phyloP scores from a whole-genome alignment of 2,888 invertebrate genomes.

The Cabera pusaria region DNA sequence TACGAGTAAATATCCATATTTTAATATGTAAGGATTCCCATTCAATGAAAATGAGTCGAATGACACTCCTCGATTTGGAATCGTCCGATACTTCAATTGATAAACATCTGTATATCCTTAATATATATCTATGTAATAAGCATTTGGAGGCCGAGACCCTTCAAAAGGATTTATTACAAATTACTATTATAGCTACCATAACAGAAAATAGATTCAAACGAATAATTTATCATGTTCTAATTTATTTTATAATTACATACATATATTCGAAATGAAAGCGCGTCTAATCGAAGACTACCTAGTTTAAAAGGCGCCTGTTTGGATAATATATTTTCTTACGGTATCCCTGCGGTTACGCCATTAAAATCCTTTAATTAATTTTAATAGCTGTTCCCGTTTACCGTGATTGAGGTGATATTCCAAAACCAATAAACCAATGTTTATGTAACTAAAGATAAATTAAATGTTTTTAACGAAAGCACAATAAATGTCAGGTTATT shows the following conservation, averaged over 20 bases:
- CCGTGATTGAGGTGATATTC: no score
- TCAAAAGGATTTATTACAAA: no score
- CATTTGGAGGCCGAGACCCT: conserved; percentile 9
- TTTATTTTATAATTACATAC: conserved; percentile 38
- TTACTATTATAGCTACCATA: conserved; percentile 42
- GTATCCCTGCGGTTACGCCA: conserved; percentile 10
- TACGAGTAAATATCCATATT: conserved; percentile 22
- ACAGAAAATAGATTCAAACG: conserved; percentile 41
- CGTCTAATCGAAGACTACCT: conserved; percentile 49
- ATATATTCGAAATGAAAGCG: conserved; percentile 57
- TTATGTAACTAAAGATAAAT: no score
- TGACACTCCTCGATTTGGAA: conserved; percentile 15
- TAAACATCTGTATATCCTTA: conserved; percentile 11
- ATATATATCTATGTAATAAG: conserved; percentile 3
- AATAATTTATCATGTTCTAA: conserved; percentile 44
- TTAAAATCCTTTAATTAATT: conserved; percentile 31
- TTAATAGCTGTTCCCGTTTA: conserved; percentile 20
- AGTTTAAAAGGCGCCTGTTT: conserved; percentile 26
- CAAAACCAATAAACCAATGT: no score
- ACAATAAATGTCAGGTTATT: no score
- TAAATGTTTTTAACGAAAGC: no score
- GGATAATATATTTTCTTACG: conserved; percentile 8
- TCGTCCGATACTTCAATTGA: conserved; percentile 8
- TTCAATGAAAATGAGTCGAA: conserved; percentile 35
- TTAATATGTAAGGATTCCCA: conserved; percentile 31